Evolutionary conservation across 1,140 invertebrate species (phyloP).

Genomic region (Acromyrmex heyeri): DNA sequence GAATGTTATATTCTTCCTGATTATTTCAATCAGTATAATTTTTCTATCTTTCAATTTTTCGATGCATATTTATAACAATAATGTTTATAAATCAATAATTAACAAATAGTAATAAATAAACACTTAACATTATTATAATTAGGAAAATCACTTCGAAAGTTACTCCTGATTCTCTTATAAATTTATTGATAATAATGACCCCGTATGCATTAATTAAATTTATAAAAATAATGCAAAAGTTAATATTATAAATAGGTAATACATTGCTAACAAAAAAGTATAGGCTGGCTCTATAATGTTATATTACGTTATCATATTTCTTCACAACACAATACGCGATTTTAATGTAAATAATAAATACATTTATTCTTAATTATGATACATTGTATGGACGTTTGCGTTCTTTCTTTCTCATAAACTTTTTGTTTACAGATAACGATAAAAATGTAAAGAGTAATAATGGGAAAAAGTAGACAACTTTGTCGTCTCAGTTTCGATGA

Average conservation of each 20-base stretch:
- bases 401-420: neutral
- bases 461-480: neutral
- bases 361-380: neutral
- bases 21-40: neutral
- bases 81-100: neutral
- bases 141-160: too few relatives aligned
- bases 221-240: too few relatives aligned
- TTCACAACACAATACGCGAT: neutral
- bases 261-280: neutral
- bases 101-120: neutral
- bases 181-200: too few relatives aligned
- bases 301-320: neutral
- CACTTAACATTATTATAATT: neutral
- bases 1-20: neutral
- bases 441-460: constrained; percentile 46
- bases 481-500: constrained; percentile 51
- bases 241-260: too few relatives aligned
- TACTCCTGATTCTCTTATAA: too few relatives aligned
- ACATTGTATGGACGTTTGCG: neutral
- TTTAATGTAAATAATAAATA: neutral
- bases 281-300: neutral
- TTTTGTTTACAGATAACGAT: neutral
- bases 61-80: neutral
- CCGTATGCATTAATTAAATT: too few relatives aligned
- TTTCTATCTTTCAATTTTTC: neutral